These are phyloP conservation scores for Plebejus melissa DNA, from an alignment of 2,888 invertebrate genomes.

Conservation along the genomic window DNA sequence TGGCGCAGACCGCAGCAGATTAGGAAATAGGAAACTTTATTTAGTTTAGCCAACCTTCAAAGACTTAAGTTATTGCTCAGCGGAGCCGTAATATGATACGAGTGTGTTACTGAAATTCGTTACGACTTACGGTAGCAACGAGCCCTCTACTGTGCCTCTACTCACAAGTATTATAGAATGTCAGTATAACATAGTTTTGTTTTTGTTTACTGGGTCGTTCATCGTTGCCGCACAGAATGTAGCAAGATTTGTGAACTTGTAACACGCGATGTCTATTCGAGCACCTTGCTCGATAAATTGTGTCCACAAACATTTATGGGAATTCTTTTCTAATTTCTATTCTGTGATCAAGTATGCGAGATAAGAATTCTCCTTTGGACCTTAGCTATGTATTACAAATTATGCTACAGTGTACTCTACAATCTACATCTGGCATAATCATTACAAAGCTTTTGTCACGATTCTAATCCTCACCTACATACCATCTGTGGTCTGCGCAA, in stretches of 20 bases:
- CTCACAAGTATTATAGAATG: neutral
- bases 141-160: slow-evolving; percentile 35
- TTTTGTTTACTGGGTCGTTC: slow-evolving; percentile 8
- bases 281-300: neutral
- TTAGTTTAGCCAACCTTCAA: neutral
- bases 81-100: slow-evolving; percentile 2
- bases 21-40: neutral
- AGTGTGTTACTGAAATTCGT: neutral
- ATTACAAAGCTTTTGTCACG: neutral
- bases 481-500: neutral
- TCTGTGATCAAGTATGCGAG: neutral
- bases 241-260: slow-evolving; percentile 4
- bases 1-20: too few relatives aligned
- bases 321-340: neutral
- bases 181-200: neutral
- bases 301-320: neutral
- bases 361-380: neutral
- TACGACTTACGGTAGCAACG: neutral
- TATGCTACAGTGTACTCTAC: neutral
- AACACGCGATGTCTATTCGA: slow-evolving; percentile 2
- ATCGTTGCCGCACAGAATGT: slow-evolving; percentile 1
- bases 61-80: neutral
- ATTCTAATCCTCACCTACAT: neutral
- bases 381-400: neutral
- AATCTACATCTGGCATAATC: neutral